Percentiles rank a stretch among this genome's conserved stretches.
These are phyloP conservation scores for Ciconia maguari DNA, from an alignment of 2,113 vertebrate genomes.

Conservation along the genomic window DNA sequence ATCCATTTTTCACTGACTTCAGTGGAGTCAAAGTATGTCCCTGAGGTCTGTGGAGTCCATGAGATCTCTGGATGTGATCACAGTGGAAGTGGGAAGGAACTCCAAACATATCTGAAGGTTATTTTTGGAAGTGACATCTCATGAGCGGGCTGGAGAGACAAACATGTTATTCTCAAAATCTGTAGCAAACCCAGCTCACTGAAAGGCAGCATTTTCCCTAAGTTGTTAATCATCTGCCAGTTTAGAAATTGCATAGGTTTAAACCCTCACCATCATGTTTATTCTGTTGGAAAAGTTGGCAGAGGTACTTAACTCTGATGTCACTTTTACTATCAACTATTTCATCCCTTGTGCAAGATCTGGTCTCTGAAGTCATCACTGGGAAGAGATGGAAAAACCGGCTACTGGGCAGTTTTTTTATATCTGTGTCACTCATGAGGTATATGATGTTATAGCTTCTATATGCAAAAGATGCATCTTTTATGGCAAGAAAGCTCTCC, in stretches of 20 bases:
- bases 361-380: conserved; percentile 21
- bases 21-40: background rate
- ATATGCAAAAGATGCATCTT: background rate
- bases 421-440: background rate
- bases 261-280: background rate
- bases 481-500: background rate
- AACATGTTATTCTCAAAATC: background rate
- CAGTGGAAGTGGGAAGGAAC: background rate
- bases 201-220: background rate
- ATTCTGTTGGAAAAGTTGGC: background rate
- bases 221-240: background rate
- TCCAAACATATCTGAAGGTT: background rate
- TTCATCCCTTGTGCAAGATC: background rate
- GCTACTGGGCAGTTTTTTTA: background rate
- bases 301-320: background rate
- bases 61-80: background rate
- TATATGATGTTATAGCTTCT: background rate
- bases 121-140: background rate
- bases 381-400: background rate
- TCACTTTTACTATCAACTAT: conserved; percentile 5
- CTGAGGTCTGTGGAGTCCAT: background rate
- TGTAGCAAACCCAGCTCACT: background rate
- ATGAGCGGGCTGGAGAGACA: background rate
- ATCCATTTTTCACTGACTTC: background rate
- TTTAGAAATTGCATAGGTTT: background rate